A percentile compares a stretch with the other conserved stretches of the same genome.
Evolutionary conservation across 1,140 invertebrate species (phyloP).

Genomic region (Caenorhabditis brenneri): DNA sequence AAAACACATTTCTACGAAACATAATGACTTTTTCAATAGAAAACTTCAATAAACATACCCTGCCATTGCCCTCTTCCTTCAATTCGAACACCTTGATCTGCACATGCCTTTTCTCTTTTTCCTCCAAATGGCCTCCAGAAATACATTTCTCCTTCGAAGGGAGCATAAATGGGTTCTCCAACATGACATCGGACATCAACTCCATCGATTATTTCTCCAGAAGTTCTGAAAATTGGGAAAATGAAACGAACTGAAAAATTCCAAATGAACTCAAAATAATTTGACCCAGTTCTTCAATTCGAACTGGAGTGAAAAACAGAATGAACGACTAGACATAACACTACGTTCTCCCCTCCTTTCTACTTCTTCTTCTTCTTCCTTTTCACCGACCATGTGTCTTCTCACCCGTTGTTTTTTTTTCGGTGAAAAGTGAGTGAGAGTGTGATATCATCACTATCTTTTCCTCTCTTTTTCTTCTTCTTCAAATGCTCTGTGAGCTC

Average conservation of each 20-base stretch:
- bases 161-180: slow-evolving; percentile 60
- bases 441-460: slow-evolving; percentile 2
- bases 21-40: no score
- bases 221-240: slow-evolving; percentile 51
- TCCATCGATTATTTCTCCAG: slow-evolving; percentile 63
- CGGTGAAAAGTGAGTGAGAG: neutral
- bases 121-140: slow-evolving; percentile 68
- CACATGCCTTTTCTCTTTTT: slow-evolving; percentile 60
- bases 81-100: slow-evolving; percentile 66
- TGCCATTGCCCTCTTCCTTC: slow-evolving; percentile 69
- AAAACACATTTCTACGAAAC: no score
- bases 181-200: slow-evolving; percentile 62
- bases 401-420: slow-evolving; percentile 13
- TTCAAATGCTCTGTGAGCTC: neutral
- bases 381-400: neutral
- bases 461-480: neutral
- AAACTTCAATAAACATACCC: slow-evolving; percentile 57
- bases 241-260: neutral
- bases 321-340: no score
- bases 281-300: neutral
- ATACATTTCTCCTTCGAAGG: slow-evolving; percentile 67
- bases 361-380: neutral
- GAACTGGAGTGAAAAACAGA: no score
- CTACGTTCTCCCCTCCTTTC: no score
- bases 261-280: no score